Evolutionary conservation across 2,888 invertebrate genomes (phyloP).

Genomic region (Crematogaster levior): DNA sequence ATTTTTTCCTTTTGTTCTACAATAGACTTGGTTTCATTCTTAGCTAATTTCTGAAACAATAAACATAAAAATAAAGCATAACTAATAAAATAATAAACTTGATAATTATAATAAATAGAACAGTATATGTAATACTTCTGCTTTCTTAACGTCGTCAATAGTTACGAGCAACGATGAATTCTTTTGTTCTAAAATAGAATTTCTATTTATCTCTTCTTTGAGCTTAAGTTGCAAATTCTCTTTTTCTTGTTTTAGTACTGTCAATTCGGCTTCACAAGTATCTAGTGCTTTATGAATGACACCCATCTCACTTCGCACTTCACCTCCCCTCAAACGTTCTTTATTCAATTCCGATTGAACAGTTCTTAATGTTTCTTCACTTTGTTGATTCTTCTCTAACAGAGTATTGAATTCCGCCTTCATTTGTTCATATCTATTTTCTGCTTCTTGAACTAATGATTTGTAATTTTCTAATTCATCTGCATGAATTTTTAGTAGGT

Average conservation of each 20-base stretch:
- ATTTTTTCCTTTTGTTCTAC: constrained; percentile 88
- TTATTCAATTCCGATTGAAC: constrained; percentile 82
- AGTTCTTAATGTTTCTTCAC: constrained; percentile 78
- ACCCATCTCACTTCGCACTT: constrained; percentile 82
- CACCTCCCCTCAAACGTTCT: constrained; percentile 79
- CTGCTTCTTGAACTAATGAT: constrained; percentile 80
- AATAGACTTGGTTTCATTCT: constrained; percentile 81
- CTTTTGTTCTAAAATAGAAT: constrained; percentile 87
- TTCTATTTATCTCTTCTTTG: constrained; percentile 86
- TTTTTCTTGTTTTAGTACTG: constrained; percentile 86
- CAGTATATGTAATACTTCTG: constrained; percentile 75
- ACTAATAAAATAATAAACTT: not conserved
- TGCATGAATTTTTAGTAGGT: constrained; percentile 79
- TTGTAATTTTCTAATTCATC: constrained; percentile 83
- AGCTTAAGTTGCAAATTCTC: constrained; percentile 87
- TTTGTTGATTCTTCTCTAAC: constrained; percentile 77
- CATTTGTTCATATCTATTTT: constrained; percentile 79
- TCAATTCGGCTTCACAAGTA: constrained; percentile 84
- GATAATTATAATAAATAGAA: not conserved
- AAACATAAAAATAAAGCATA: not conserved
- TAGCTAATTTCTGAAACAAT: constrained; percentile 84
- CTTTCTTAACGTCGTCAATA: constrained; percentile 86
- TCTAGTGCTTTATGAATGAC: constrained; percentile 83
- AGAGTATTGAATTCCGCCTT: constrained; percentile 79
- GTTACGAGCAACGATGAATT: constrained; percentile 87